A percentile compares a stretch with the other conserved stretches of the same genome.
Evolutionary conservation across 2,888 invertebrate genomes (phyloP).

Genomic region (Stictocephala bisonia): DNA sequence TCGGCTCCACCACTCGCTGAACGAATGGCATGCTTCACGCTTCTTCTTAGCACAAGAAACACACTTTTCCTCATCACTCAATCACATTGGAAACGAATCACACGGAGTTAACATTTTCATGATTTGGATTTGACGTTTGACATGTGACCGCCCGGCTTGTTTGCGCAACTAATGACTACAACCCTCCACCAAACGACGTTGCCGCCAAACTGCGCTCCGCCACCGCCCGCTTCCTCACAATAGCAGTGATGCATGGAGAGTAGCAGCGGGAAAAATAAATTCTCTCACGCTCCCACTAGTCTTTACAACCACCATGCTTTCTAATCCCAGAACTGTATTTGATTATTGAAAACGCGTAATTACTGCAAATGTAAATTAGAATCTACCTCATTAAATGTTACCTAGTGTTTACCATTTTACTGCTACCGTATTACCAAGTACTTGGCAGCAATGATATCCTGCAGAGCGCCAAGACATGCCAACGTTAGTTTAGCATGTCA

Average conservation of each 20-base stretch:
- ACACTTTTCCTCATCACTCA: slow-evolving; percentile 37
- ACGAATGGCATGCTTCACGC: slow-evolving; percentile 81
- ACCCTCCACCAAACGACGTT: neutral
- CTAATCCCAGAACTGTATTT: too few species aligned
- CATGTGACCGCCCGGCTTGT: slow-evolving; percentile 16
- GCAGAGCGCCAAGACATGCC: too few species aligned
- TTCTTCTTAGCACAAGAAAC: slow-evolving; percentile 6
- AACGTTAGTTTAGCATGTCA: too few species aligned
- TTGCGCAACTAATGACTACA: neutral
- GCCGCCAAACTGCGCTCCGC: neutral
- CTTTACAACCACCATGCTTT: too few species aligned
- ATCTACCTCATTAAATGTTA: too few species aligned
- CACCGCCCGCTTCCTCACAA: neutral
- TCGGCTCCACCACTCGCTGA: slow-evolving; percentile 85
- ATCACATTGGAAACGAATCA: slow-evolving; percentile 2
- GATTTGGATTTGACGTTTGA: slow-evolving; percentile 57
- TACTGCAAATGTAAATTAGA: too few species aligned
- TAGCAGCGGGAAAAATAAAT: neutral
- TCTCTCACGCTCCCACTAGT: neutral
- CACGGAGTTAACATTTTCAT: neutral
- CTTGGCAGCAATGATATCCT: too few species aligned
- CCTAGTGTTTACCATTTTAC: too few species aligned
- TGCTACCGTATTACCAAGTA: too few species aligned
- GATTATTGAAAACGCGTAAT: too few species aligned
- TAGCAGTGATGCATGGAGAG: neutral